Evolutionary conservation across 1,140 invertebrate species (phyloP).

Genomic region (Bombus breviceps): DNA sequence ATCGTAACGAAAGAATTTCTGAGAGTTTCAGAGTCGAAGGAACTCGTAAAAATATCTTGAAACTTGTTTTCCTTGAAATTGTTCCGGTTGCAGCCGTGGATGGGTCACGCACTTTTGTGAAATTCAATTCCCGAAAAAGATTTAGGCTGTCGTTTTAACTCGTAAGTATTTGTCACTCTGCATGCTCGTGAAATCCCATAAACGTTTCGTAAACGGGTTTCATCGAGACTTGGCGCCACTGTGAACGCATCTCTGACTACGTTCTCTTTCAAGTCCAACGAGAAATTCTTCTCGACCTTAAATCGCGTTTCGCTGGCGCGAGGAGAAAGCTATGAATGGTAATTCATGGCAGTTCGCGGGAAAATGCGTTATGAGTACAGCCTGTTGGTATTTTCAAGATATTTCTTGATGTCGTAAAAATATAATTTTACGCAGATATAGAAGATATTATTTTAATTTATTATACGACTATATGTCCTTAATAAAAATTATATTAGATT

Average conservation of each 20-base stretch:
- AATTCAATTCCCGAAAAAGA: slow-evolving; percentile 31
- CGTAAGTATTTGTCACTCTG: slow-evolving; percentile 12
- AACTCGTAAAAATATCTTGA: slow-evolving; percentile 7
- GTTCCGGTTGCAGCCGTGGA: no score
- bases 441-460: not conserved
- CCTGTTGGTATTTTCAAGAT: not conserved
- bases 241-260: not conserved
- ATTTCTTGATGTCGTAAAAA: not conserved
- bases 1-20: not conserved
- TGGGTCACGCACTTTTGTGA: not conserved
- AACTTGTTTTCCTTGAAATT: slow-evolving; percentile 3
- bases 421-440: not conserved
- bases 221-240: slow-evolving; percentile 20
- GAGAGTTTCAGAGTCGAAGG: not conserved
- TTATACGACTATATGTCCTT: no score
- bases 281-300: slow-evolving; percentile 9
- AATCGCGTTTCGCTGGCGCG: not conserved
- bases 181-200: not conserved
- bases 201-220: slow-evolving; percentile 27
- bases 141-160: not conserved
- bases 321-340: not conserved
- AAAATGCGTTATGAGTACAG: not conserved
- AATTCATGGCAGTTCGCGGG: no score
- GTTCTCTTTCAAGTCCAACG: not conserved
- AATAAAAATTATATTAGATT: no score